Evolutionary conservation across 2,888 invertebrate species (phyloP), one percentile per base, ranked within the genome.

Genomic region (Caenorhabditis becei): DNA sequence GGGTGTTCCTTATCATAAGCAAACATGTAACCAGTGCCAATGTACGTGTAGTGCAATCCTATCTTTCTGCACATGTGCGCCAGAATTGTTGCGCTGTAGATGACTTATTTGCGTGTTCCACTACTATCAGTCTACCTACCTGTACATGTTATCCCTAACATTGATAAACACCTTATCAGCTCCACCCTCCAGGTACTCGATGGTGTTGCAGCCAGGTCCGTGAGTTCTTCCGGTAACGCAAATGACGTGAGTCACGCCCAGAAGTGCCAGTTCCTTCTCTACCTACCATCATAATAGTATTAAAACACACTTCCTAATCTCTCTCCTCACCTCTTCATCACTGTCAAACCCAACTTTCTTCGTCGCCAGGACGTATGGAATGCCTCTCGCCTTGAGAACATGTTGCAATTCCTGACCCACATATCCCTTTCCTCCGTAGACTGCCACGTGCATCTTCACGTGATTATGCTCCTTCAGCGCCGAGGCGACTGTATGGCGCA

Each of bases 21-120:
- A 77, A 89, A 90, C 65, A 90, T 84, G 80, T 90, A 90, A n/a
- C 89, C 90, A 24, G 90, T 90, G 47, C 90, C 90, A 26, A 90
- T 83, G 77, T 90, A 90, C n/a, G 89, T 90, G 78, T 87, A 89
- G 67, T 90, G 90, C 37, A 90, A 74, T 0, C 90, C 88, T 18
- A 88, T 69, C 37, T 83, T 83, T 23, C 85, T 81, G 24, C 88
- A 87, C 44, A 89, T 85, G 66, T 86, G 84, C 37, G 89, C 89
- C 65, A 90, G 70, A 20, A 82, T 78, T 3, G 88, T 81, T 4
- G 87, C 88, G 44, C 90, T 86, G 58, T n/a, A 81, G 65, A 56
- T 0, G 28, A 20, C 2, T 16, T 2, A 51, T 20, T 51, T 26
- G 32, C 28, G 2, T 41, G 23, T 14, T 41, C 32, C 4, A 24